Evolutionary conservation across 1,140 invertebrate genomes (phyloP).

Genomic region (Trichoplusia ni): DNA sequence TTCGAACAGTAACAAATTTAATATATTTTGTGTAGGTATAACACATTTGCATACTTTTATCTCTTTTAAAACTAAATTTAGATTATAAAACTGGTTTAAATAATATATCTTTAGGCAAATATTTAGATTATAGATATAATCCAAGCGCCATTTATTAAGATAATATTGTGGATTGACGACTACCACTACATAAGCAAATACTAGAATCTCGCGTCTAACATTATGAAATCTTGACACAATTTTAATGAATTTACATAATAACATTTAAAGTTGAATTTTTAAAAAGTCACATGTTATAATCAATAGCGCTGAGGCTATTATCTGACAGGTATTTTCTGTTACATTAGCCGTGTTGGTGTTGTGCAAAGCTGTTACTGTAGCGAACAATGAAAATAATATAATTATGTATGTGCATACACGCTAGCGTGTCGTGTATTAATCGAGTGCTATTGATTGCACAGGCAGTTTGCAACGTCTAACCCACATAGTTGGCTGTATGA

Average conservation of each 20-base stretch:
- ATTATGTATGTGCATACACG: slow-evolving; percentile 20
- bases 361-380: slow-evolving; percentile 18
- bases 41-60: not conserved
- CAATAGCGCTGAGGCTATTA: not conserved
- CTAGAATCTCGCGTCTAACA: slow-evolving; percentile 2
- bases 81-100: slow-evolving; percentile 18
- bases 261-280: not conserved
- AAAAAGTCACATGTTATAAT: not conserved
- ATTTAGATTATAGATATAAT: slow-evolving; percentile 8
- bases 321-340: not conserved
- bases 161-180: slow-evolving; percentile 1
- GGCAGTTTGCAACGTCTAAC: slow-evolving; percentile 12
- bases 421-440: slow-evolving; percentile 30
- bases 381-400: slow-evolving; percentile 22
- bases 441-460: slow-evolving; percentile 25
- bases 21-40: not conserved
- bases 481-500: slow-evolving; percentile 1
- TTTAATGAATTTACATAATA: not conserved
- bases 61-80: slow-evolving; percentile 8
- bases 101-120: slow-evolving; percentile 10
- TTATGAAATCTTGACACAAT: slow-evolving; percentile 5
- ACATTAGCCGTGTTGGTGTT: not conserved
- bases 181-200: slow-evolving; percentile 7
- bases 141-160: slow-evolving; percentile 2
- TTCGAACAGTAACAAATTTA: slow-evolving; percentile 32